Percentiles rank a stretch among this genome's conserved stretches.
These are phyloP conservation scores for Leucophenga maculata DNA, from an alignment of 2,888 invertebrate genomes.

Conservation along the genomic window DNA sequence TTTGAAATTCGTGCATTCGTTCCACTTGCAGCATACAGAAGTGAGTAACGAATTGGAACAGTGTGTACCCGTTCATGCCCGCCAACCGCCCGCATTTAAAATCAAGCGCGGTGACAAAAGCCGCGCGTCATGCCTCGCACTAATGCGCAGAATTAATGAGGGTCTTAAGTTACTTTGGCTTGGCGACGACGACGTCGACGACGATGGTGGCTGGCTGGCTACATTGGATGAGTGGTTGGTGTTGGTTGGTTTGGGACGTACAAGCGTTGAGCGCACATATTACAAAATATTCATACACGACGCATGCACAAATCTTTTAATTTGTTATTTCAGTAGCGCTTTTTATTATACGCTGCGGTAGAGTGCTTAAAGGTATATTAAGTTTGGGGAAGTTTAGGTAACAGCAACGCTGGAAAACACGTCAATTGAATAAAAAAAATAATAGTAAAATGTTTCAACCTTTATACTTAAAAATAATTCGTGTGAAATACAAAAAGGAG, in stretches of 20 bases:
- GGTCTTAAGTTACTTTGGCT: conserved; percentile 20
- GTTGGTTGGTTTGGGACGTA: no score
- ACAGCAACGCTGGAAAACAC: no score
- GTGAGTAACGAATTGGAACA: background rate
- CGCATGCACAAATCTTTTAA: background rate
- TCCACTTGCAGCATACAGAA: conserved; percentile 8
- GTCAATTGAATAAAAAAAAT: no score
- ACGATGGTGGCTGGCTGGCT: background rate
- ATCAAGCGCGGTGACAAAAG: conserved; percentile 37
- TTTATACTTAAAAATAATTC: no score
- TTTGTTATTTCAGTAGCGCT: no score
- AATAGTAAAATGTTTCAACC: no score
- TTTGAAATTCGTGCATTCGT: conserved; percentile 46
- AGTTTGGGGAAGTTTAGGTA: no score
- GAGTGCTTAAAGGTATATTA: no score
- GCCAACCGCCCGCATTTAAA: background rate
- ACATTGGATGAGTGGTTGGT: no score
- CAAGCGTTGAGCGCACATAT: background rate
- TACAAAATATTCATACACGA: background rate
- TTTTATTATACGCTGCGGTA: no score
- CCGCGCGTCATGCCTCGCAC: conserved; percentile 45
- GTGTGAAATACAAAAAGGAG: no score
- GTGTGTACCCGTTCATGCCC: background rate
- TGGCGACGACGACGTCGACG: conserved; percentile 18
- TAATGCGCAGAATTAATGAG: conserved; percentile 42